phyloP scores from a whole-genome alignment of 1,140 invertebrate genomes.

The Cyclargus thomasi region DNA sequence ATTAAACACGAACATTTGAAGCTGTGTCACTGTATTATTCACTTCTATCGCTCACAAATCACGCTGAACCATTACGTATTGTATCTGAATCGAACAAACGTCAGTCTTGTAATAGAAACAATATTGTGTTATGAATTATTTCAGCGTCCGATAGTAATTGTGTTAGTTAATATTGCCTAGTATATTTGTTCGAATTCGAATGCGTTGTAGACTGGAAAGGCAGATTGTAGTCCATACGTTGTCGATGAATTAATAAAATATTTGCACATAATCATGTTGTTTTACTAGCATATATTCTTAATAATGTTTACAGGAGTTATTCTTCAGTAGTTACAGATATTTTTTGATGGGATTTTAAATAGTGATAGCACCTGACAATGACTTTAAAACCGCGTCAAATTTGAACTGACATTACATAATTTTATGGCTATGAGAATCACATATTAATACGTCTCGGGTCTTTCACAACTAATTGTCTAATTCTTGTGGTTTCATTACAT shows the following conservation, averaged over 20 bases:
- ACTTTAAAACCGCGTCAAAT: too few relatives aligned
- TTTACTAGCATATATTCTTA: too few relatives aligned
- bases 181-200: background rate
- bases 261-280: too few relatives aligned
- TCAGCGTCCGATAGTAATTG: constrained; percentile 16
- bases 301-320: too few relatives aligned
- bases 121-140: constrained; percentile 15
- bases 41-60: constrained; percentile 17
- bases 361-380: too few relatives aligned
- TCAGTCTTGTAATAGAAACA: constrained; percentile 15
- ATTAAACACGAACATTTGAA: background rate
- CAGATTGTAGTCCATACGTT: background rate
- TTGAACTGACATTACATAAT: too few relatives aligned
- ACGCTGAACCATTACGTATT: constrained; percentile 7
- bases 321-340: too few relatives aligned
- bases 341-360: too few relatives aligned
- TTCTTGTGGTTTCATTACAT: too few relatives aligned
- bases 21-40: constrained; percentile 17
- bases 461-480: too few relatives aligned
- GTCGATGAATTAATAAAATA: background rate
- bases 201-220: background rate
- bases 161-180: constrained; percentile 8
- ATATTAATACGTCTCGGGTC: too few relatives aligned
- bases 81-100: constrained; percentile 19
- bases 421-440: too few relatives aligned